Conservation (phyloP, 2,113 vertebrate species). For the Hemicordylus capensis region DNA sequence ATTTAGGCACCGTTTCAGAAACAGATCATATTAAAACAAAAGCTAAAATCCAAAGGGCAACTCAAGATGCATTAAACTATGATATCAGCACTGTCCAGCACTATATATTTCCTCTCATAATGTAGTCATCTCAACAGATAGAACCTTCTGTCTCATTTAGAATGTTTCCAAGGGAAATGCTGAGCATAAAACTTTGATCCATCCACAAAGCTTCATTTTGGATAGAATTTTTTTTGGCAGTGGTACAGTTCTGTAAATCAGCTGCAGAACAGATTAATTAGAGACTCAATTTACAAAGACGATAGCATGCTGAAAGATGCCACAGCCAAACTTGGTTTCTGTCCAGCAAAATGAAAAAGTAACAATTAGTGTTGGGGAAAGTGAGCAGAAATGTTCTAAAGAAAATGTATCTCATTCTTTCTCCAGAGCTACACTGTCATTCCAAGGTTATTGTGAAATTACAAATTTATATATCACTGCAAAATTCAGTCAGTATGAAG, state of each 20-base stretch:
- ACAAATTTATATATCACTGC: background rate
- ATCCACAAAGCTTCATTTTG: conserved; percentile 22
- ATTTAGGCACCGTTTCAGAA: background rate
- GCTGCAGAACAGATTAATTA: conserved; percentile 33
- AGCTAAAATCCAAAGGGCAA: background rate
- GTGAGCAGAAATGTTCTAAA: conserved; percentile 18
- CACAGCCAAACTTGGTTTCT: conserved; percentile 14
- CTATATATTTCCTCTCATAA: background rate
- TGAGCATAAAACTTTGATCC: background rate
- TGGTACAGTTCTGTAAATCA: conserved; percentile 22
- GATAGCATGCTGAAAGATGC: background rate
- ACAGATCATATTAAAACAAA: background rate
- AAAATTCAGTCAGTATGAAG: background rate
- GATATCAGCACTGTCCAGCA: background rate
- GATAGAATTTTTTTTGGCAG: conserved; percentile 18
- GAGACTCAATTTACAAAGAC: conserved; percentile 4
- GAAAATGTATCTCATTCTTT: conserved; percentile 9
- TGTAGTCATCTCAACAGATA: background rate
- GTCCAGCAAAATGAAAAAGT: conserved; percentile 17
- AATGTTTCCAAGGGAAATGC: background rate
- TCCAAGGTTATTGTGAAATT: background rate
- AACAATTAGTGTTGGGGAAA: conserved; percentile 10
- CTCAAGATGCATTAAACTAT: background rate
- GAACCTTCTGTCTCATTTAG: background rate
- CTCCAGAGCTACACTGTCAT: background rate